phyloP scores from a whole-genome alignment of 2,113 vertebrate species.

The Turdus rufiventris region DNA sequence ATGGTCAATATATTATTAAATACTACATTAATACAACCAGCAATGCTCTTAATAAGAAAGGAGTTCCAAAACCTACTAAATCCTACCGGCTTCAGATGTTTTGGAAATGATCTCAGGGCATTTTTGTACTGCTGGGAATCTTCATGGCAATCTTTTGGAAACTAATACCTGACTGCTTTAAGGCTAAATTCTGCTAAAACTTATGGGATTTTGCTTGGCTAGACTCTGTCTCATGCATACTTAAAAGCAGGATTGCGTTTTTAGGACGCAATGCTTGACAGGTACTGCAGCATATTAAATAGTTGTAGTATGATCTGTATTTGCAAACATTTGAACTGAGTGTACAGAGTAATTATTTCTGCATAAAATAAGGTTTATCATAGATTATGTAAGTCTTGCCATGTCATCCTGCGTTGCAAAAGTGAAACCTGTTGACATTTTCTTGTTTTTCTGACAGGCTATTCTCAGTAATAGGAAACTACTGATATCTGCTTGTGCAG shows the following conservation, averaged over 20 bases:
- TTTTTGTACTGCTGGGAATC: neutral
- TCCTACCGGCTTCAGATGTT: neutral
- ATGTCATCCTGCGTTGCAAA: conserved; percentile 48
- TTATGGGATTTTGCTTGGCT: neutral
- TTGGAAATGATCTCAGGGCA: neutral
- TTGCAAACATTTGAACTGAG: neutral
- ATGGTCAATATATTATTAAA: neutral
- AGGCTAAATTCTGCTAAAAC: neutral
- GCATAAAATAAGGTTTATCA: neutral
- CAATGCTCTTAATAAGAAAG: neutral
- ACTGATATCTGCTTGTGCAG: conserved; percentile 58
- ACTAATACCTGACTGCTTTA: neutral
- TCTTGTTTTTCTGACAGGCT: conserved; percentile 29
- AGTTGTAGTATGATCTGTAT: neutral
- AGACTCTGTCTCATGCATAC: neutral
- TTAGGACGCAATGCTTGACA: neutral
- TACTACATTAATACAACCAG: neutral
- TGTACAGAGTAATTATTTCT: neutral
- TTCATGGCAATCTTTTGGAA: neutral
- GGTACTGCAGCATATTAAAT: neutral
- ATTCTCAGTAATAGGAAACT: conserved; percentile 27
- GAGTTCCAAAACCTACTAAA: neutral
- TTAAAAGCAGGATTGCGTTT: neutral
- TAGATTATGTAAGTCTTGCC: neutral
- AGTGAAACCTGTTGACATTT: conserved; percentile 24